phyloP scores from a whole-genome alignment of 2,888 invertebrate species.

The Zygogramma bicolorata region DNA sequence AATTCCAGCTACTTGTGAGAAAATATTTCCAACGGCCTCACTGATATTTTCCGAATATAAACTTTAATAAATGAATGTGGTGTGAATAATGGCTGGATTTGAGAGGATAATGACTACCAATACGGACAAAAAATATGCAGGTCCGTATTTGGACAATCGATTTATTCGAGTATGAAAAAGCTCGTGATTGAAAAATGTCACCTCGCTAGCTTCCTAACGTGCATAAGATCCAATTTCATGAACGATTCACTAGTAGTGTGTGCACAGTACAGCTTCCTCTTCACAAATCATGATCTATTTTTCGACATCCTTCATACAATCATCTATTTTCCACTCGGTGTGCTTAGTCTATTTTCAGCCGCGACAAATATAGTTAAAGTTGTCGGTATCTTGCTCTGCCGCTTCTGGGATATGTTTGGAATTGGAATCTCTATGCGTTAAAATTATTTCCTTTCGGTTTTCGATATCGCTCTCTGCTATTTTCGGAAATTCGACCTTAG shows the following conservation, averaged over 20 bases:
- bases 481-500: constrained; percentile 53
- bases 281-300: constrained; percentile 41
- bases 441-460: constrained; percentile 58
- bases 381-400: constrained; percentile 44
- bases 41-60: too few relatives aligned
- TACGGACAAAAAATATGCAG: too few relatives aligned
- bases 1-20: too few relatives aligned
- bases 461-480: constrained; percentile 47
- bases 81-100: too few relatives aligned
- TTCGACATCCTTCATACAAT: constrained; percentile 48
- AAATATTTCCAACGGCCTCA: too few relatives aligned
- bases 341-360: constrained; percentile 59
- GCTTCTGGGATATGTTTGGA: constrained; percentile 62
- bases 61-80: too few relatives aligned
- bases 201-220: too few relatives aligned
- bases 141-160: too few relatives aligned
- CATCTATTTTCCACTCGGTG: constrained; percentile 47
- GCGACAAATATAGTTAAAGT: constrained; percentile 63
- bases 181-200: too few relatives aligned
- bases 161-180: too few relatives aligned
- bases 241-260: not conserved
- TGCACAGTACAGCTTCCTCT: not conserved
- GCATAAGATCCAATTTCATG: too few relatives aligned
- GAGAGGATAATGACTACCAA: too few relatives aligned
- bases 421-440: constrained; percentile 56